These are phyloP conservation scores for Heliconius himera DNA, from an alignment of 1,140 invertebrate genomes.

Conservation along the genomic window DNA sequence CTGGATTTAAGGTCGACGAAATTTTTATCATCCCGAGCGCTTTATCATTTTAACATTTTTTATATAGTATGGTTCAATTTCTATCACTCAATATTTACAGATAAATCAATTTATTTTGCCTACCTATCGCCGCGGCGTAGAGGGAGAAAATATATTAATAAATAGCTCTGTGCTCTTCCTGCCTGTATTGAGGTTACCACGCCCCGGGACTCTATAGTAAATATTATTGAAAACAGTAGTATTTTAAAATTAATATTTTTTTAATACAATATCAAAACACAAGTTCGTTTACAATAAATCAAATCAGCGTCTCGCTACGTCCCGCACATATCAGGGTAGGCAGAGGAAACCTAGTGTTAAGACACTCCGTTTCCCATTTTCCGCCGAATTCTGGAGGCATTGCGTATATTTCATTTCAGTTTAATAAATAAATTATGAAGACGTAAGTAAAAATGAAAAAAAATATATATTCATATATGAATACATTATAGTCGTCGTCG, in stretches of 20 bases:
- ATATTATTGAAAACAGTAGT: no score
- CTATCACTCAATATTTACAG: conserved; percentile 2
- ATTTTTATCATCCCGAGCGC: conserved; percentile 1
- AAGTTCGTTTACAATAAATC: no score
- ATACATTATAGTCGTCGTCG: no score
- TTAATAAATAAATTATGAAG: no score
- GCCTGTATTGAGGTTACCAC: neutral
- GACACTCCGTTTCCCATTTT: no score
- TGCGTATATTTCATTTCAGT: no score
- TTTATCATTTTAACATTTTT: conserved; percentile 10
- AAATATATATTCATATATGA: neutral
- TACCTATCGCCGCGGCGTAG: neutral
- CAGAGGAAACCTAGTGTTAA: no score
- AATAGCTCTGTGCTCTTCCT: neutral
- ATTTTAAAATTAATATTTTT: neutral
- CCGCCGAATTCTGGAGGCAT: no score
- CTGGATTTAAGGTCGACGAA: conserved; percentile 9
- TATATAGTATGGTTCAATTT: conserved; percentile 3
- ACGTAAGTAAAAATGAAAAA: neutral
- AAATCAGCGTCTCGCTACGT: no score
- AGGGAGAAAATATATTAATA: neutral
- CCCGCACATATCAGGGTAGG: no score
- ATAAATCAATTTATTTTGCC: conserved; percentile 1
- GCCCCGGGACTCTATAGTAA: neutral
- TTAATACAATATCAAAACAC: neutral